phyloP scores from a whole-genome alignment of 2,797 vertebrate species.

The Hypotaenidia philippensis region DNA sequence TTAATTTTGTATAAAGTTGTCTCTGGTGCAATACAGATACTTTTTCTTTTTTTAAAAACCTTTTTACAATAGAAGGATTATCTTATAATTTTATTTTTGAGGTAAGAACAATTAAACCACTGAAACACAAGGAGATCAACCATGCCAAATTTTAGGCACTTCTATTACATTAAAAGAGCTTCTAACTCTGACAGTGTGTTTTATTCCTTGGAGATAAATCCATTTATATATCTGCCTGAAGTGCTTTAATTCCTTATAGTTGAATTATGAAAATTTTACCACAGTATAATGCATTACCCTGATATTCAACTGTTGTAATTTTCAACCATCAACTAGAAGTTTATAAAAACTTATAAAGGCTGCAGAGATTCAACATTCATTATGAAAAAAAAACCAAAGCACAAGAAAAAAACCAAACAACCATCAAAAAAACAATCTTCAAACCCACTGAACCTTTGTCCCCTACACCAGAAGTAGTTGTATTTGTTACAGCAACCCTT shows the following conservation, averaged over 20 bases:
- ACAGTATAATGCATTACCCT: not conserved
- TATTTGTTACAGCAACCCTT: not conserved
- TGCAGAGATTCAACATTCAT: not conserved
- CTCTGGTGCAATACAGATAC: not conserved
- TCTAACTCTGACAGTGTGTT: not conserved
- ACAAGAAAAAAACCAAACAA: fast-evolving
- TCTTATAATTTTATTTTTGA: not conserved
- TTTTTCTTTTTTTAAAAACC: not conserved
- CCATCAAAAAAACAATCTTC: too few relatives aligned
- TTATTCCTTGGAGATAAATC: not conserved
- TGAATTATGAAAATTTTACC: not conserved
- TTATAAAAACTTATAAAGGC: not conserved
- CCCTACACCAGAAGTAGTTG: not conserved
- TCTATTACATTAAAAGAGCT: not conserved
- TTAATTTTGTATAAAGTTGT: not conserved
- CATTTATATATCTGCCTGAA: not conserved
- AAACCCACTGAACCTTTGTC: not conserved
- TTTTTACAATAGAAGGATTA: not conserved
- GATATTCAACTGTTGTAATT: not conserved
- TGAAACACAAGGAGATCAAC: not conserved
- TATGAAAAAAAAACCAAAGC: not conserved
- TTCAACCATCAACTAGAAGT: not conserved
- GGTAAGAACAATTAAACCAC: not conserved
- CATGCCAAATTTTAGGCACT: not conserved
- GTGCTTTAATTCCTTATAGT: not conserved